Evolutionary conservation across 1,140 invertebrate species (phyloP), one percentile per base, ranked within the genome.

Genomic region (Caenorhabditis tropicalis): DNA sequence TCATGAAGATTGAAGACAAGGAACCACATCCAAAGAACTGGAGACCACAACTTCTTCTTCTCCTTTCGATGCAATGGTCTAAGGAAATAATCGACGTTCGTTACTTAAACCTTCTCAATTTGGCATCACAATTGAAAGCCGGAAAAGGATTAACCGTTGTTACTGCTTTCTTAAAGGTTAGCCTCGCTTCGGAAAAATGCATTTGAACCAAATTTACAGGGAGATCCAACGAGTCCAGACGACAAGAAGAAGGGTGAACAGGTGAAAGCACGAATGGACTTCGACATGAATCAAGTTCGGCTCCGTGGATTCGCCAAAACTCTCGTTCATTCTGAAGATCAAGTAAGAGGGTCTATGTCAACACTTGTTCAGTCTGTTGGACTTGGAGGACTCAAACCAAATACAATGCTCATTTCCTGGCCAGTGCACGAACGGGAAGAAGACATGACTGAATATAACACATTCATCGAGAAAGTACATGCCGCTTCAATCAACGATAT

Each of bases 371-470:
- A 99, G 93, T 97, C 95, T n/a, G 95, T 95, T 60, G 98, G 98
- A 39, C 92, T 99, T 1, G 98, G 98, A 83, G 98, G 97, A 16
- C 94, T 99, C 93, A 97, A 97, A 91, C 98, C 97, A 21, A 99
- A 99, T 91, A 99, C 98, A 1, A 96, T 99, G 19, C 96, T 99
- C 88, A 93, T 99, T 46, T 96, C 96, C 5, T 99, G 98, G 97
- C 98, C 97, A 0, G 96, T 97, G 89, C 95, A 95, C n/a, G 98
- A 97, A 27, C 46, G 82, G 10, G 87, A 82, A 49, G 65, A 49
- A 29, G 82, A 60, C 46, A 85, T 89, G 43, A 87, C 86, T 7
- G 89, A 90, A 81, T 90, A 90, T 79, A 80, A 87, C 21, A 90
- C 89, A 19, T 90, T 90, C 82, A 91, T 85, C 24, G 87, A 90